phyloP scores from a whole-genome alignment of 2,113 vertebrate species.

The Triplophysa dalaica region DNA sequence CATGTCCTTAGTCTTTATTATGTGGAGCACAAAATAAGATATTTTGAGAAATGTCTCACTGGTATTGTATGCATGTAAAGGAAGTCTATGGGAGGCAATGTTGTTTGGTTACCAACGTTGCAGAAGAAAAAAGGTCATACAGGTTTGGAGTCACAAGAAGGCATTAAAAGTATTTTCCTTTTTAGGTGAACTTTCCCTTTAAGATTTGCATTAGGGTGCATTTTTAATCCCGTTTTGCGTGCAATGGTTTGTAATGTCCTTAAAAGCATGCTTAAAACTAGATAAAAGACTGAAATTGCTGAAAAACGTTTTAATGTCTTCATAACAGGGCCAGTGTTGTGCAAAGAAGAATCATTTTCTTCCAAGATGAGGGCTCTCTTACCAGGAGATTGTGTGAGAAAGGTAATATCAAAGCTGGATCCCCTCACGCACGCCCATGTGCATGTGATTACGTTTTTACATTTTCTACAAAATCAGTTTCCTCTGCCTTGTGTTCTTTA shows the following conservation, averaged over 20 bases:
- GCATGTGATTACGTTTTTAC: constrained; percentile 24
- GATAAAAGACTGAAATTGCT: too few species aligned
- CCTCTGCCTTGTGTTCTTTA: constrained; percentile 49
- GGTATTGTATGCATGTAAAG: too few species aligned
- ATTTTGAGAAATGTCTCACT: too few species aligned
- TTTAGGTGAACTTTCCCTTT: too few species aligned
- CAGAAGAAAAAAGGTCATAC: too few species aligned
- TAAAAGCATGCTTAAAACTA: constrained; percentile 16
- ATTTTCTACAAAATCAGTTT: constrained; percentile 2
- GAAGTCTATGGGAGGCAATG: too few species aligned
- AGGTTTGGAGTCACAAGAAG: too few species aligned
- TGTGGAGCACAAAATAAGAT: too few species aligned
- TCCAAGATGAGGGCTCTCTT: constrained; percentile 93
- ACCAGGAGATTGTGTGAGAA: constrained; percentile 91
- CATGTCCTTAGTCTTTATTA: too few species aligned
- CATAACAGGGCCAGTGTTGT: constrained; percentile 87
- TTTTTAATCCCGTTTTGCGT: not conserved
- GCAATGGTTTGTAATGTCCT: not conserved
- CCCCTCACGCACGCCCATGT: constrained; percentile 16
- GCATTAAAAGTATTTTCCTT: too few species aligned
- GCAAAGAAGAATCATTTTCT: constrained; percentile 92
- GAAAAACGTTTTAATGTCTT: constrained; percentile 17
- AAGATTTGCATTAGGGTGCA: not conserved
- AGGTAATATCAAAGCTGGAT: constrained; percentile 72
- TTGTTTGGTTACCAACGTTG: too few species aligned